phyloP scores from a whole-genome alignment of 2,113 vertebrate genomes.

The Lasiurus borealis region DNA sequence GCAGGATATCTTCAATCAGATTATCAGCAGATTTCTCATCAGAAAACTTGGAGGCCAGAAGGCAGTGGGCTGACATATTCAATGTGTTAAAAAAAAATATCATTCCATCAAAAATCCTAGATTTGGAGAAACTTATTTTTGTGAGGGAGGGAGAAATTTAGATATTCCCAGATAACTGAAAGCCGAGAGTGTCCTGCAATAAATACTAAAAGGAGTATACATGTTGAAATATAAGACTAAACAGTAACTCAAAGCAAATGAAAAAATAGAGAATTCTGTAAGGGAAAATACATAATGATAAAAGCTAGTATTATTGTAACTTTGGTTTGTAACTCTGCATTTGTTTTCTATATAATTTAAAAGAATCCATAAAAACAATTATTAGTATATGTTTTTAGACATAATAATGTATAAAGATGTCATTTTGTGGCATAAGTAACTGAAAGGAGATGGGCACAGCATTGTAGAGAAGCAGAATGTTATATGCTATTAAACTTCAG shows the following conservation, averaged over 20 bases:
- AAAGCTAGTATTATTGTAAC: not conserved
- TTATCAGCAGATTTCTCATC: not conserved
- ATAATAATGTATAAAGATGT: not conserved
- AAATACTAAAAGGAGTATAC: not conserved
- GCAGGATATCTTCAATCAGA: not conserved
- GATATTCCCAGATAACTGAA: not conserved
- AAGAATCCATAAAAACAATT: not conserved
- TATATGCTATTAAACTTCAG: not conserved
- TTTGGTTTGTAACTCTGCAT: not conserved
- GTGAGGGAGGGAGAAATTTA: not conserved
- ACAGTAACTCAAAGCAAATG: not conserved
- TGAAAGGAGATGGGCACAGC: not conserved
- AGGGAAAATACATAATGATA: not conserved
- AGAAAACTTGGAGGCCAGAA: not conserved
- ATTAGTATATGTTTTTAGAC: not conserved
- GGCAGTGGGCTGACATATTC: not conserved
- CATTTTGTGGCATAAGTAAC: not conserved
- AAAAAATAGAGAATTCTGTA: not conserved
- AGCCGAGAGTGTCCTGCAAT: not conserved
- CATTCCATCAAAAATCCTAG: not conserved
- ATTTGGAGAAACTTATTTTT: not conserved
- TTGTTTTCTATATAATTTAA: constrained; percentile 9
- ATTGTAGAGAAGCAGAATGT: not conserved
- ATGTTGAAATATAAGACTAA: not conserved
- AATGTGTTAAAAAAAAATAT: not conserved